These are phyloP conservation scores for Ochlodes sylvanus DNA, from an alignment of 2,888 invertebrate species.

Conservation along the genomic window DNA sequence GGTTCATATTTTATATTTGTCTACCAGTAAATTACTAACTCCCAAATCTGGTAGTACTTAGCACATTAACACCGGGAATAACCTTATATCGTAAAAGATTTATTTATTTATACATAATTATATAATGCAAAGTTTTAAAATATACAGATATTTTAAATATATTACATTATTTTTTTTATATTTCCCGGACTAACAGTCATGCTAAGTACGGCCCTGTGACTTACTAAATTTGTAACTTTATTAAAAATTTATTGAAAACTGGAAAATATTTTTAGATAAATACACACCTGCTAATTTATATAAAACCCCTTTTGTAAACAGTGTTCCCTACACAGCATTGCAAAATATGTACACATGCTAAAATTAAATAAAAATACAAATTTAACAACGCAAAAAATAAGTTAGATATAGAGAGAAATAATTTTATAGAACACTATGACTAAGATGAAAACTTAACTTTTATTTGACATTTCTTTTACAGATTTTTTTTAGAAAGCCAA, in stretches of 20 bases:
- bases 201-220: conserved; percentile 34
- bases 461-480: neutral
- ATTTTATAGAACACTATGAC: conserved; percentile 7
- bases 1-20: conserved; percentile 77
- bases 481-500: no score
- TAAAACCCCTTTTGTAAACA: conserved; percentile 30
- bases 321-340: conserved; percentile 20
- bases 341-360: conserved; percentile 14
- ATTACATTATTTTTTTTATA: conserved; percentile 10
- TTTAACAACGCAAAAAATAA: neutral
- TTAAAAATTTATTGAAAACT: conserved; percentile 10
- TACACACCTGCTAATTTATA: conserved; percentile 30
- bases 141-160: conserved; percentile 10
- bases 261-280: conserved; percentile 34
- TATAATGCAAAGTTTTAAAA: conserved; percentile 2
- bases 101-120: conserved; percentile 5
- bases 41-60: conserved; percentile 30
- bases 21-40: conserved; percentile 56
- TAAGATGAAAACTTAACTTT: neutral
- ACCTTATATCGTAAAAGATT: neutral
- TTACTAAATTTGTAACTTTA: conserved; percentile 22
- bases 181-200: conserved; percentile 12
- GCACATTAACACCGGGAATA: conserved; percentile 12
- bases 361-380: conserved; percentile 21
- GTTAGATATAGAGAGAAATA: neutral